phyloP scores from a whole-genome alignment of 2,113 vertebrate species.

The Chaenogobius annularis region DNA sequence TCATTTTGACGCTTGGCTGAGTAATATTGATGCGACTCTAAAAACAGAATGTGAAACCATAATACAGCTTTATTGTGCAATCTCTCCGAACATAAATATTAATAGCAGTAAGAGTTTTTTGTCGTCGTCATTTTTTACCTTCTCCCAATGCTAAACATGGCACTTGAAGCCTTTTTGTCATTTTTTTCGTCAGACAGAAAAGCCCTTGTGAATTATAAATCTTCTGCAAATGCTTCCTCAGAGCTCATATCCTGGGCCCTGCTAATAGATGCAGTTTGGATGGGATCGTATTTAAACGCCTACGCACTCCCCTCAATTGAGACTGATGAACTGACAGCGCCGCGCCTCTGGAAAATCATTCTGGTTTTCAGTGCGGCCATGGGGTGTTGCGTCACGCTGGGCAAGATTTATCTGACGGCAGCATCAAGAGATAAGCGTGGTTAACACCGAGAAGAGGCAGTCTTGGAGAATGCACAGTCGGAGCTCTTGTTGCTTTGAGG shows the following conservation, averaged over 20 bases:
- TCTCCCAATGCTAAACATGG: constrained; percentile 21
- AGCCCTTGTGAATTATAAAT: constrained; percentile 32
- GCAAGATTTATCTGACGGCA: constrained; percentile 11
- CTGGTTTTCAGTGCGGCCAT: background rate
- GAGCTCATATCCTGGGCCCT: constrained; percentile 15
- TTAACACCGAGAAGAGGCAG: constrained; percentile 2
- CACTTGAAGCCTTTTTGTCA: constrained; percentile 6
- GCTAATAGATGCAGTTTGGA: constrained; percentile 35
- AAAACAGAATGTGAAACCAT: background rate
- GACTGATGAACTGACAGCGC: constrained; percentile 20
- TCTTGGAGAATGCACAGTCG: background rate
- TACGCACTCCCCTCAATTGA: constrained; percentile 21
- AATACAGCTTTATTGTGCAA: constrained; percentile 7
- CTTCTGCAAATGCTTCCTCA: constrained; percentile 17
- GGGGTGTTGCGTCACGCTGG: constrained; percentile 1
- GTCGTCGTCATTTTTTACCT: background rate
- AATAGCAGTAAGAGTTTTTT: constrained; percentile 3
- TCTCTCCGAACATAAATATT: constrained; percentile 15
- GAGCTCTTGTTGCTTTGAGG: background rate
- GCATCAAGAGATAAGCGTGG: constrained; percentile 4
- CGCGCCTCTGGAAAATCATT: constrained; percentile 13
- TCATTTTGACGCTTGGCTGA: constrained; percentile 3
- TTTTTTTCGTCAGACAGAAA: constrained; percentile 15
- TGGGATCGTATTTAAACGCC: constrained; percentile 34
- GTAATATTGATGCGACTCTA: constrained; percentile 13